phyloP scores from a whole-genome alignment of 2,888 invertebrate genomes.

The Cheilosia pagana region DNA sequence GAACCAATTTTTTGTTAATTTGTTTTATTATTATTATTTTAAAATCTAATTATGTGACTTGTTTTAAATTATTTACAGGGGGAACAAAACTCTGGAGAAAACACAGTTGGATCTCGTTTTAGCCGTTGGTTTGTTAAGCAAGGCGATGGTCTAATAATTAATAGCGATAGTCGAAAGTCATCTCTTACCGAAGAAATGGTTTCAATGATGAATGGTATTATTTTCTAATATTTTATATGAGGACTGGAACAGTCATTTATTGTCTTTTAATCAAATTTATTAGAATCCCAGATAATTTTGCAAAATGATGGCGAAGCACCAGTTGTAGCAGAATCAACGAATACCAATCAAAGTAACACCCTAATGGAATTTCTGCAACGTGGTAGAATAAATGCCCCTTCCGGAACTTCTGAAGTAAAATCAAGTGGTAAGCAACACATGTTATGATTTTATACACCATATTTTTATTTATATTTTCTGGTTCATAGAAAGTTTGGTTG shows the following conservation, averaged over 20 bases:
- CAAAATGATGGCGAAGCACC: not conserved
- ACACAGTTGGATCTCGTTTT: slow-evolving; percentile 87
- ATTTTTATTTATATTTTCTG: not conserved
- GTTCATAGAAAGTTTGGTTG: no score
- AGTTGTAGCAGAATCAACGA: slow-evolving; percentile 22
- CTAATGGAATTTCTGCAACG: slow-evolving; percentile 89
- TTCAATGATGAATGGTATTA: slow-evolving; percentile 87
- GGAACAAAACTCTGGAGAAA: slow-evolving; percentile 82
- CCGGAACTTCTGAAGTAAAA: slow-evolving; percentile 7
- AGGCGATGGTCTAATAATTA: slow-evolving; percentile 46
- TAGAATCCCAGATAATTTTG: slow-evolving; percentile 7
- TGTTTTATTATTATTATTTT: no score
- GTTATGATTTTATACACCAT: not conserved
- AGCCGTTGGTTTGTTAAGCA: slow-evolving; percentile 90
- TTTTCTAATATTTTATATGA: not conserved
- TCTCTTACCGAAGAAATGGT: slow-evolving; percentile 87
- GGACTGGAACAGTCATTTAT: not conserved
- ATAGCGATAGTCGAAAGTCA: slow-evolving; percentile 84
- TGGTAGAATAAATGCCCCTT: slow-evolving; percentile 84
- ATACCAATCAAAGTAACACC: slow-evolving; percentile 80
- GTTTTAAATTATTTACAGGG: slow-evolving; percentile 85
- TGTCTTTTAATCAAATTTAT: not conserved
- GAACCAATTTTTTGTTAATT: no score
- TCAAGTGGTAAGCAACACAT: slow-evolving; percentile 31
- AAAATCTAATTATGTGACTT: not conserved